Base-by-base conservation (phyloP, 2,888 invertebrate species). In the Aleiodes testaceus region DNA sequence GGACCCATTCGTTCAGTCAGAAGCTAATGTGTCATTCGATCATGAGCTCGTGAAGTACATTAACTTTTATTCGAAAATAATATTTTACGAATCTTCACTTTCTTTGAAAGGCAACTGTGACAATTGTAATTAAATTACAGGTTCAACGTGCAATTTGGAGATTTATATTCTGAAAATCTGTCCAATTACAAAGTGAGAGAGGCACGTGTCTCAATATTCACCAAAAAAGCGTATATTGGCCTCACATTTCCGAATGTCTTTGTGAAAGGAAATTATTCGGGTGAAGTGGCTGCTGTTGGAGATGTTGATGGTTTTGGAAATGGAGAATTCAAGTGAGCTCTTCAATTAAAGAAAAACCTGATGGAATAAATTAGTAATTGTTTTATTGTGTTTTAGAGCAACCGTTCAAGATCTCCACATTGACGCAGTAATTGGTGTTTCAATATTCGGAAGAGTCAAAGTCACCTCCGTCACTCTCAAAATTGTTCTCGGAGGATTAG, bases 1-100 rank as follows among this genome's bases (percentile, higher is more conserved):
- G 3, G 85, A 86, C 44, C 85, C 85, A 3, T 74, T 75, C n/a
- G 11, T 75, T 0, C 44, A 70, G 9, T 0, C 74, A 0, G 4
- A 42, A 3, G 0, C 79, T 1, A 3, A 72, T 0, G 0, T 81
- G 2, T 9, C 73, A 5, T n/a, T 22, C 11, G 30, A 63, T 14
- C 45, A 70, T n/a, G n/a, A 69, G 0, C 0, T 18, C 4, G 14
- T 67, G 11, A 72, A 22, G 75, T 75, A 20, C 0, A 18, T 20
- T 70, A 64, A 66, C 20, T 49, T 47, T 16, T n/a, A 59, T 61
- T 52, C 2, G 45, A 30, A 55, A 20, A 36, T 63, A 45, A 36
- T 20, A 16, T 53, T 3, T 45, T 44, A 6, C 16, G 45, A 49
- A 1, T 26, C 16, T 52, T 3, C 12, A 6, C n/a, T n/a, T n/a